A percentile compares a stretch with the other conserved stretches of the same genome.
Conservation (phyloP, 2,113 vertebrate species). For the Elanoides forficatus region DNA sequence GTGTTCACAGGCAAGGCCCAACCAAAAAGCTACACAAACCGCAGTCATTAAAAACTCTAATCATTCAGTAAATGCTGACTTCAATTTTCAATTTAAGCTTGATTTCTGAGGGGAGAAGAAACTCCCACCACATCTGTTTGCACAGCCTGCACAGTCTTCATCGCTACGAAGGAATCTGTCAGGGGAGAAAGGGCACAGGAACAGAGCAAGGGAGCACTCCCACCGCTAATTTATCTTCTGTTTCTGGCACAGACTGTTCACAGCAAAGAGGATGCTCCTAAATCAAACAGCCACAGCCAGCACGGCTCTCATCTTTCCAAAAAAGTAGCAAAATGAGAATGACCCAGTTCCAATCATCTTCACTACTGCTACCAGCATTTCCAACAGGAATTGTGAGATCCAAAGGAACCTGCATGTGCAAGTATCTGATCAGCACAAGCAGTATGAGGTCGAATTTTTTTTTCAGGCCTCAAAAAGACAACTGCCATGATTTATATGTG, state of each 20-base stretch:
- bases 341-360: constrained; percentile 23
- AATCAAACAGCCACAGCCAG: constrained; percentile 21
- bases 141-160: neutral
- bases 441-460: neutral
- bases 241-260: neutral
- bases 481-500: neutral
- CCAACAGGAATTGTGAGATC: neutral
- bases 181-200: neutral
- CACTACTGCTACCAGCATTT: neutral
- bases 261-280: constrained; percentile 29
- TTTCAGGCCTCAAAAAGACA: neutral
- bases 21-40: neutral
- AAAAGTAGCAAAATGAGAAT: constrained; percentile 22
- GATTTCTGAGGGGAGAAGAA: constrained; percentile 41
- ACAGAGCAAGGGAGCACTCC: neutral
- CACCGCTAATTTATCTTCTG: constrained; percentile 37
- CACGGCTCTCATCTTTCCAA: neutral
- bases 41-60: neutral
- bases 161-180: neutral
- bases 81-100: constrained; percentile 22
- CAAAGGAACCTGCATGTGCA: neutral
- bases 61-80: neutral
- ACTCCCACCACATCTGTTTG: constrained; percentile 38
- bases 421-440: neutral
- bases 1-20: neutral